phyloP scores from a whole-genome alignment of 2,888 invertebrate species.

The Andrena trimmerana region DNA sequence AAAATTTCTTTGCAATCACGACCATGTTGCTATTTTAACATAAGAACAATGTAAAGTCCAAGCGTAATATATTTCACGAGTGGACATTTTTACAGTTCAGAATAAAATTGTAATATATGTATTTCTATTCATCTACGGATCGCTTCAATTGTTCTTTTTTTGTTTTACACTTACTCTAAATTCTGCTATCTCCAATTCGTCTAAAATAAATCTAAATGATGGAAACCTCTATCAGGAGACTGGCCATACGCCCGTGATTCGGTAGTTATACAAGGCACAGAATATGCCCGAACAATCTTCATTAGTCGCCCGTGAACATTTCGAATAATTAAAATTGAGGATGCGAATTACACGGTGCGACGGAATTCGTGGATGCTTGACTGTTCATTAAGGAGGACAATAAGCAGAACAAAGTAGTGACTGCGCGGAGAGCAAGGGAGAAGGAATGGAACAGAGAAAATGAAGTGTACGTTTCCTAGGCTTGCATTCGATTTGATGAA shows the following conservation, averaged over 20 bases:
- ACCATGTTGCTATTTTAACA: too few species aligned
- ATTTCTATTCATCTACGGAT: too few species aligned
- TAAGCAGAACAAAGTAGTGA: constrained; percentile 59
- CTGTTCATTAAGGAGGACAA: constrained; percentile 66
- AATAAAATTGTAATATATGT: too few species aligned
- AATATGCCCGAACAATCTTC: constrained; percentile 21
- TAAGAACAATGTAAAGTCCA: too few species aligned
- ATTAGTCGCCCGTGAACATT: constrained; percentile 47
- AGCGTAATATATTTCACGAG: too few species aligned
- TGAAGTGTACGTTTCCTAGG: constrained; percentile 32
- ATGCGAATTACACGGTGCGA: constrained; percentile 62
- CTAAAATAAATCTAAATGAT: not conserved
- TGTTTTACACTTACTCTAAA: too few species aligned
- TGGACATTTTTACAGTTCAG: too few species aligned
- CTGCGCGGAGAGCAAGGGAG: not conserved
- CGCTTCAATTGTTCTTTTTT: too few species aligned
- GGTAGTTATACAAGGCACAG: not conserved
- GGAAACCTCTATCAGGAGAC: not conserved
- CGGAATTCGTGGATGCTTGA: constrained; percentile 60
- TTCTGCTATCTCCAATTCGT: not conserved
- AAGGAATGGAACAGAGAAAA: constrained; percentile 16
- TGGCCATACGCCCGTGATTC: not conserved
- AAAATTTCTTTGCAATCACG: too few species aligned
- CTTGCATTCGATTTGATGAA: constrained; percentile 51
- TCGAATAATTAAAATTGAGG: constrained; percentile 68